A percentile compares a stretch with the other conserved stretches of the same genome.
Conservation (phyloP, 2,113 vertebrate species). For the Camelus dromedarius region DNA sequence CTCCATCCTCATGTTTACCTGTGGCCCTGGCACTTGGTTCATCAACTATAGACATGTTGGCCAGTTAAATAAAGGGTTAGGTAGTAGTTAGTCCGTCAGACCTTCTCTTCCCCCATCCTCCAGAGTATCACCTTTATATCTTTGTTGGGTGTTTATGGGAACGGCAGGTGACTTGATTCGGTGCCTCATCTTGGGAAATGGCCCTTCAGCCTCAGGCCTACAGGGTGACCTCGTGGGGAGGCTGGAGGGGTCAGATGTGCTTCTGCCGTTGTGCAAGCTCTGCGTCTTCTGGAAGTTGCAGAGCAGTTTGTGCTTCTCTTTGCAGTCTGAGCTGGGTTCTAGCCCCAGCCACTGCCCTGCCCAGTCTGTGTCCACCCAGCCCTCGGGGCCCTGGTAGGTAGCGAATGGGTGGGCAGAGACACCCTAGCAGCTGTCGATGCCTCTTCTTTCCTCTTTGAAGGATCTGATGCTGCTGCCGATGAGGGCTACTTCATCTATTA, state of each 20-base stretch:
- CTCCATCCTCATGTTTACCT: not conserved
- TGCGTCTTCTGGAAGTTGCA: slow-evolving; percentile 45
- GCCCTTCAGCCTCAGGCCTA: not conserved
- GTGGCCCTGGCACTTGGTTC: not conserved
- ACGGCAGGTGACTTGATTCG: slow-evolving; percentile 2
- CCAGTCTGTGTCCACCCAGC: not conserved
- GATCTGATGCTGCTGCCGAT: slow-evolving; percentile 86
- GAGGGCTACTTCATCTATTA: slow-evolving; percentile 92
- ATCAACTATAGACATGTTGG: not conserved
- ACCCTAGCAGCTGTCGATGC: slow-evolving; percentile 85
- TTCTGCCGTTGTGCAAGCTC: not conserved
- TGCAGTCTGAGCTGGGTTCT: slow-evolving; percentile 30
- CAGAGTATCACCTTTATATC: not conserved
- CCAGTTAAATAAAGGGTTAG: not conserved
- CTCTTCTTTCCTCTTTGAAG: slow-evolving; percentile 81
- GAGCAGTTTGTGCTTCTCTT: not conserved
- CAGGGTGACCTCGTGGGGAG: not conserved
- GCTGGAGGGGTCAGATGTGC: not conserved
- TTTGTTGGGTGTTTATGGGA: slow-evolving; percentile 4
- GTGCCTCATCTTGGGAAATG: slow-evolving; percentile 39
- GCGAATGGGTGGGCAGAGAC: slow-evolving; percentile 67
- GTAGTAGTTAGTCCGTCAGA: not conserved
- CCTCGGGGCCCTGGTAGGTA: slow-evolving; percentile 23
- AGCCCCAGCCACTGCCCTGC: not conserved
- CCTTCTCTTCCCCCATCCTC: not conserved